phyloP scores from a whole-genome alignment of 2,113 vertebrate genomes.

The Mugil cephalus region DNA sequence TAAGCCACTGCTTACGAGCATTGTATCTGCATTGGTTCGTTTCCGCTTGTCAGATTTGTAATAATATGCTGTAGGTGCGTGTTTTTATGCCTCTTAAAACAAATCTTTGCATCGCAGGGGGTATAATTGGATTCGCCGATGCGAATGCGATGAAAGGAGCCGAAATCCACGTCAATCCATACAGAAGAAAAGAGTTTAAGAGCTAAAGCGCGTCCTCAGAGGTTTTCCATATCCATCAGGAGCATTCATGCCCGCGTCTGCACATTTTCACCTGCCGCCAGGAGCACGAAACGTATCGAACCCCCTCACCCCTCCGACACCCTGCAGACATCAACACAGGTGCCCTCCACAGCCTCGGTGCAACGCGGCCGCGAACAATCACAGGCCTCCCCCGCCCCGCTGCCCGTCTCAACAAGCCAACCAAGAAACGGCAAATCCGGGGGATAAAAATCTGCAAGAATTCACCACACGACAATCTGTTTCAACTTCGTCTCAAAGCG shows the following conservation, averaged over 20 bases:
- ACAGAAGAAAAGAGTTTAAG: conserved; percentile 19
- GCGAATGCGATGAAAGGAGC: conserved; percentile 11
- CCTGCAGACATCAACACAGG: conserved; percentile 23
- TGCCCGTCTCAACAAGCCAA: neutral
- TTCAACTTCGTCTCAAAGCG: conserved; percentile 5
- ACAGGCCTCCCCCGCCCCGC: conserved; percentile 9
- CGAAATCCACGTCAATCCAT: conserved; percentile 29
- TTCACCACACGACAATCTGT: neutral
- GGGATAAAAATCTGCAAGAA: neutral
- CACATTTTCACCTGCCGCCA: conserved; percentile 9
- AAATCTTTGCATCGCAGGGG: conserved; percentile 3
- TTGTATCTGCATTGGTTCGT: neutral
- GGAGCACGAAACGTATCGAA: neutral
- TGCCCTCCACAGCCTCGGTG: neutral
- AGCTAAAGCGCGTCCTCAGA: conserved; percentile 15
- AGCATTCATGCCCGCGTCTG: neutral
- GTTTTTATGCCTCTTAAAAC: neutral
- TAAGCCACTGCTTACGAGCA: neutral
- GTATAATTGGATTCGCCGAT: conserved; percentile 17
- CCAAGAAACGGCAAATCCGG: neutral
- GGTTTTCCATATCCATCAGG: conserved; percentile 18
- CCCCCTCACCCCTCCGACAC: conserved; percentile 1
- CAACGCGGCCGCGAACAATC: conserved; percentile 1
- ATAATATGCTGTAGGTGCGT: neutral
- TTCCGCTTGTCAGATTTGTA: neutral